Evolutionary conservation across 1,140 invertebrate species (phyloP), one percentile per base, ranked within the genome.

Genomic region (Druon quercuslanigerum): DNA sequence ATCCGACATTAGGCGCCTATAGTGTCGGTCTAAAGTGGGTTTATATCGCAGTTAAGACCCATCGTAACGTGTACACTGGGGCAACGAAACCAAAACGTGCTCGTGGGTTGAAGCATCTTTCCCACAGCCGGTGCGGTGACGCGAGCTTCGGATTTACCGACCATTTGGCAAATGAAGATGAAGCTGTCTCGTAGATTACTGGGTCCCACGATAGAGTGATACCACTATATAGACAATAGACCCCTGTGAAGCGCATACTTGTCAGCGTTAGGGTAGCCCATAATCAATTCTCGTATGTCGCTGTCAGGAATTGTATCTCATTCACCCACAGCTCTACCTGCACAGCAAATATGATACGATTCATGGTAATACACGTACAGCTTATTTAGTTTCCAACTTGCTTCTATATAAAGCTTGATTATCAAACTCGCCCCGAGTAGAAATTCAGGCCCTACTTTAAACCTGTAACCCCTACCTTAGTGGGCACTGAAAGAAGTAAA

Each of bases 1-100:
- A 33, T 66, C 20, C 40, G 25, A 66, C 57, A 20, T 66, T 66
- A 66, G 25, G 25, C 25, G 4, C 40, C 9, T 46, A 46, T 46
- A 46, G 40, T 46, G 40, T 46, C 46, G 51, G 66, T 51, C 75
- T 73, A 79, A 81, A 78, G 72, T 83, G 77, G 78, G 82, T 85
- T 85, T 85, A 85, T 82, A 85, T 85, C 80, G 76, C 82, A 85
- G 82, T 85, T 85, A 85, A 85, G 82, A 81, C 80, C 82, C 75
- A 76, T 73, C 73, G 81, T 84, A 84, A 84, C 74, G 78, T 50
- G 70, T 50, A 25, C 7, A 52, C 40, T 8, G 40, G 40, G 0
- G 7, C 40, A 46, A 11, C 9, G 5, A 9, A 46, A 46, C 40
- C 40, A 60, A 60, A 77, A 50, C 52, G 72, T 72, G 66, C 52